Evolutionary conservation across 2,888 invertebrate genomes (phyloP), one percentile per base, ranked within the genome.

Genomic region (Drosophila fungiperda): DNA sequence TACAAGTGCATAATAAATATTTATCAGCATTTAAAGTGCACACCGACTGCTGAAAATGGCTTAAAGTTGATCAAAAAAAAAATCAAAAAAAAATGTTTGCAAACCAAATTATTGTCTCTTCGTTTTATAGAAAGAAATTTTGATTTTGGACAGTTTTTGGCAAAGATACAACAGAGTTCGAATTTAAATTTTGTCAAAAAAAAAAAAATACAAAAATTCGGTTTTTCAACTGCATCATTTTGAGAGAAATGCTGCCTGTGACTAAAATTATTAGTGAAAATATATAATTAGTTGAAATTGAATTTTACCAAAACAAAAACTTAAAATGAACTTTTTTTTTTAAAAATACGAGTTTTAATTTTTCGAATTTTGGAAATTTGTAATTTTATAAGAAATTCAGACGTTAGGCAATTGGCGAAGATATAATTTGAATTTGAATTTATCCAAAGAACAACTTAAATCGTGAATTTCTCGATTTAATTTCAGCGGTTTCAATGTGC

Each of bases 1-100:
- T 58, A 49, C 49, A 58, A 68, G 68, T 68, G 68, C 68, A 68
- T 11, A 49, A 69, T 38, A 68, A 68, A 68, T 57, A 68, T 40
- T 58, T 70, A 58, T 40, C 57, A 69, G 33, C 48, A 35, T 38
- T 49, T 58, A 26, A 68, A 49, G 57, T 57, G 57, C 38, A 20
- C 48, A 33, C 17, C n/a, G 38, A 69, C 69, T 38, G 69, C 32
- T 12, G 36, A 2, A 45, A 36, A 48, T 12, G n/a, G 20, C 26
- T 7, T 54, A 17, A 7, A 20, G 20, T 12, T 45, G 1, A 12
- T 6, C 0, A 20, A 2, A 20, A 4, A 4, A 3, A n/a, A 8
- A 0, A 5, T 26, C 26, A 2, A n/a, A 11, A 32, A 11, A 32
- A 55, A 36, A 26, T 38, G 12, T 26, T n/a, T 12, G 12, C 17